Evolutionary conservation across 2,797 vertebrate genomes (phyloP).

Genomic region (Sebastes vulpes): DNA sequence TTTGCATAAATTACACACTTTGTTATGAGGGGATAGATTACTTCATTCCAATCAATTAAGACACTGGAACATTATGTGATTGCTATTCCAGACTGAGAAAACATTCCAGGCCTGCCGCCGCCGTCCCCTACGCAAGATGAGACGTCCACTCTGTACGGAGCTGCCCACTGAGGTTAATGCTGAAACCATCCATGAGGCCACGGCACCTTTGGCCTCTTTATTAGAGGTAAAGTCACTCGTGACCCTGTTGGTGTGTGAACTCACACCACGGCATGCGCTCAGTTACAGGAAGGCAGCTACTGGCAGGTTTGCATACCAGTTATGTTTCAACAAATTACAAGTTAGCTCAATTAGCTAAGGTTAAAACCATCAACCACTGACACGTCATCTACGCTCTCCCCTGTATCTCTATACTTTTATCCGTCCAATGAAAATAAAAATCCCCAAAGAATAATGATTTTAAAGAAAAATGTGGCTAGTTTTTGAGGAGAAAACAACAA

Average conservation of each 20-base stretch:
- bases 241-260: slow-evolving; percentile 61
- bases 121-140: slow-evolving; percentile 54
- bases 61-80: slow-evolving; percentile 84
- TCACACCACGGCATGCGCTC: slow-evolving; percentile 10
- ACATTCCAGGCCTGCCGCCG: slow-evolving; percentile 70
- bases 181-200: slow-evolving; percentile 72
- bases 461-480: neutral
- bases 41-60: slow-evolving; percentile 89
- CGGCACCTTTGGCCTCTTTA: slow-evolving; percentile 78
- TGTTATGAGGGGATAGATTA: slow-evolving; percentile 84
- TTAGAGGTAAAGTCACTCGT: slow-evolving; percentile 62
- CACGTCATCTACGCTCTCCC: neutral
- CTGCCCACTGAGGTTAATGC: slow-evolving; percentile 71
- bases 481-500: neutral
- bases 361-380: neutral
- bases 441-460: neutral
- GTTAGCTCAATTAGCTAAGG: neutral
- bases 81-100: slow-evolving; percentile 83
- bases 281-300: slow-evolving; percentile 26
- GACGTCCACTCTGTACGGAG: slow-evolving; percentile 45
- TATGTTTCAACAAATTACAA: neutral
- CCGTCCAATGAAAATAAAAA: neutral
- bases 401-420: neutral
- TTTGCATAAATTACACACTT: slow-evolving; percentile 98
- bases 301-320: neutral